Evolutionary conservation across 2,113 vertebrate genomes (phyloP).

Genomic region (Xenopus borealis): DNA sequence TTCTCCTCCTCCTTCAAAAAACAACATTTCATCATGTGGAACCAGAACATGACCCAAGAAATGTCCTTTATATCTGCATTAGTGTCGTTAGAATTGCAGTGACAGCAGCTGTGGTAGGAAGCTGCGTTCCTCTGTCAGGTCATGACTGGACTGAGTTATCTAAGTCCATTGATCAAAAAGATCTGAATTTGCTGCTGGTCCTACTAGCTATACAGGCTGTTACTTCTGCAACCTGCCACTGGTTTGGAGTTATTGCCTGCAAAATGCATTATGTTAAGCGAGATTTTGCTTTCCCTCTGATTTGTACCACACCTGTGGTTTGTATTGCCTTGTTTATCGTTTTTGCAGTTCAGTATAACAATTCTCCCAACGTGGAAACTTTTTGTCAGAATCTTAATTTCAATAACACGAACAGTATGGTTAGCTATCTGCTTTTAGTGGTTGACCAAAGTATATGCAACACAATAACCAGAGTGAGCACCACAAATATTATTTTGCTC

Average conservation of each 20-base stretch:
- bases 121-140: neutral
- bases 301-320: constrained; percentile 52
- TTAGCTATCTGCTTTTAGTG: neutral
- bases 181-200: neutral
- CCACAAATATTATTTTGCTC: neutral
- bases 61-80: neutral
- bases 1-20: neutral
- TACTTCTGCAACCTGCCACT: constrained; percentile 69
- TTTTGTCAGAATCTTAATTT: neutral
- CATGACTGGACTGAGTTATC: neutral
- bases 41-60: constrained; percentile 2
- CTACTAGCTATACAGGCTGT: constrained; percentile 46
- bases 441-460: neutral
- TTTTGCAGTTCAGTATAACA: neutral
- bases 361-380: neutral
- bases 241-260: constrained; percentile 74
- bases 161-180: neutral
- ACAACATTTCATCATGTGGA: neutral
- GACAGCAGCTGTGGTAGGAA: neutral
- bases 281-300: constrained; percentile 66
- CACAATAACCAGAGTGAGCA: neutral
- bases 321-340: neutral
- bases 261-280: constrained; percentile 69
- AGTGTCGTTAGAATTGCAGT: neutral
- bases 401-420: neutral